Conservation (phyloP, 2,888 invertebrate genomes). For the Nomada flava region DNA sequence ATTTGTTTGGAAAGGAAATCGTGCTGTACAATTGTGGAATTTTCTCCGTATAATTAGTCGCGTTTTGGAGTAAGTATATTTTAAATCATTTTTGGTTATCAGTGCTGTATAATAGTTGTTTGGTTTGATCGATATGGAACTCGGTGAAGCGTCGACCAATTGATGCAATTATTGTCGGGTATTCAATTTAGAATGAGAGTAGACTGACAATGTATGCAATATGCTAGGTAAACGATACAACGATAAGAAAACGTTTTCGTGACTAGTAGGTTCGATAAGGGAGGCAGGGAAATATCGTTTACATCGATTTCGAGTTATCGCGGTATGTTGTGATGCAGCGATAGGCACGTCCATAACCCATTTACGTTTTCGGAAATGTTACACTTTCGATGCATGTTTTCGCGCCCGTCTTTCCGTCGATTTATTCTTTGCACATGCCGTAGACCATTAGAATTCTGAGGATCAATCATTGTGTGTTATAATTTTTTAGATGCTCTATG, state of each 20-base stretch:
- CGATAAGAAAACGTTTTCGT: background rate
- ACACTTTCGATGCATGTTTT: conserved; percentile 3
- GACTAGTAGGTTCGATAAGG: background rate
- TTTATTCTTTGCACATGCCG: background rate
- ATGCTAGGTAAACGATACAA: background rate
- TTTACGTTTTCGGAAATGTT: conserved; percentile 10
- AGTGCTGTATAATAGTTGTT: no score
- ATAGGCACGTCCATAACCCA: conserved; percentile 3
- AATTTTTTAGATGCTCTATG: background rate
- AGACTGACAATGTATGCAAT: background rate
- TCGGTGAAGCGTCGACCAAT: no score
- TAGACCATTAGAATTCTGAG: background rate
- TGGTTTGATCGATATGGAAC: no score
- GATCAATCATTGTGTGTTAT: background rate
- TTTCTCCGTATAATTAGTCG: no score
- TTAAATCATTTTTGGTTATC: no score
- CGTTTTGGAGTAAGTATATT: no score
- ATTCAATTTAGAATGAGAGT: no score
- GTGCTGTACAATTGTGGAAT: no score
- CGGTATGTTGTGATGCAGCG: background rate
- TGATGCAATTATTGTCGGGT: no score
- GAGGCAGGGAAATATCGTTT: conserved; percentile 4
- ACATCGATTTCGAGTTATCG: background rate
- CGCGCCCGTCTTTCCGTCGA: background rate
- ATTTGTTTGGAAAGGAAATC: no score